phyloP scores from a whole-genome alignment of 2,113 vertebrate genomes.

The Paraplagusia blochii region DNA sequence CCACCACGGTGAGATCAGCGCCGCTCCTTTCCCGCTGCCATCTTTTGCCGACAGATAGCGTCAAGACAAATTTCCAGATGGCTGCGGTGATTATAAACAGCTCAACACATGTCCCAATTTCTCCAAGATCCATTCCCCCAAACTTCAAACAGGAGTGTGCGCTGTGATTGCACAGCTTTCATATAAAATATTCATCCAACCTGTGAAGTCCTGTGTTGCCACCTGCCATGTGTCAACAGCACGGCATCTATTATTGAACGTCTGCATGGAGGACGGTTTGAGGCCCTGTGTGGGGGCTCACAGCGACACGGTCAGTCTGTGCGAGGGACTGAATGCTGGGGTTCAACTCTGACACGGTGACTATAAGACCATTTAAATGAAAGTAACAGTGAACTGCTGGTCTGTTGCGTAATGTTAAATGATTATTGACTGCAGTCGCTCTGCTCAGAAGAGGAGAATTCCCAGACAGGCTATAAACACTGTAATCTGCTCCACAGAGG shows the following conservation, averaged over 20 bases:
- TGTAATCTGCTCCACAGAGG: constrained; percentile 26
- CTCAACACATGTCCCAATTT: constrained; percentile 69
- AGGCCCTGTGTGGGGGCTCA: constrained; percentile 47
- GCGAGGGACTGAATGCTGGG: constrained; percentile 30
- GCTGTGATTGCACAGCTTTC: constrained; percentile 75
- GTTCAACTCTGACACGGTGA: constrained; percentile 17
- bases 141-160: constrained; percentile 69
- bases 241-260: constrained; percentile 73
- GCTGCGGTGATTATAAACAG: constrained; percentile 66
- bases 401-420: constrained; percentile 8
- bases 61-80: constrained; percentile 61
- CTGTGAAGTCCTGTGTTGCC: constrained; percentile 75
- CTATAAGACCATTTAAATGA: constrained; percentile 12
- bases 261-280: constrained; percentile 58
- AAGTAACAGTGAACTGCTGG: constrained; percentile 9
- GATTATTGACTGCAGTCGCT: constrained; percentile 5
- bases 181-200: constrained; percentile 77
- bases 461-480: constrained; percentile 38
- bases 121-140: constrained; percentile 52
- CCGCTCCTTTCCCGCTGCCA: not conserved
- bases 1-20: constrained; percentile 14
- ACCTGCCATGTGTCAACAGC: constrained; percentile 72
- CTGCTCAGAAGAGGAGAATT: constrained; percentile 32
- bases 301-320: constrained; percentile 50
- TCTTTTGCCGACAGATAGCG: too few species aligned